A percentile compares a stretch with the other conserved stretches of the same genome.
Conservation (phyloP, 2,797 vertebrate species). For the Fistularia commersonii region DNA sequence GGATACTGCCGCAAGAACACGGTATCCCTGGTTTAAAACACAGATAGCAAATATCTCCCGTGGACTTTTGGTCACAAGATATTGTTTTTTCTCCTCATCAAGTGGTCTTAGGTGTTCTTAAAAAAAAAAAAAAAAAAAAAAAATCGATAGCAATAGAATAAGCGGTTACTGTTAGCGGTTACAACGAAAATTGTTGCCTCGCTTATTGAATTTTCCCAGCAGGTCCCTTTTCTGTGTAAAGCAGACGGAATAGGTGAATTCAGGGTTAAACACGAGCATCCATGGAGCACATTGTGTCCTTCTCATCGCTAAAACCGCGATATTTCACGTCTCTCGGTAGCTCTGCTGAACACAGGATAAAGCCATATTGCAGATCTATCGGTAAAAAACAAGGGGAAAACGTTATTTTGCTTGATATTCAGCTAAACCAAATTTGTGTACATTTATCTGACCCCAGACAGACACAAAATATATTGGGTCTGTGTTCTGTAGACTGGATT, state of each 20-base stretch:
- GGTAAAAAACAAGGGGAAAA: too few species aligned
- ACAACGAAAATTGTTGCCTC: constrained; percentile 41
- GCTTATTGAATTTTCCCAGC: constrained; percentile 59
- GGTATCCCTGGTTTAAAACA: constrained; percentile 47
- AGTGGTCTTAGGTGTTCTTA: constrained; percentile 35
- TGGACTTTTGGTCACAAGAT: constrained; percentile 47
- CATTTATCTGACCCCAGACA: too few species aligned
- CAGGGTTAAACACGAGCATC: constrained; percentile 32
- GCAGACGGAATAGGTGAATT: constrained; percentile 36
- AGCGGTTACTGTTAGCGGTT: constrained; percentile 34
- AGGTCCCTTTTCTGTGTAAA: constrained; percentile 39
- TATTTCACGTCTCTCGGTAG: too few species aligned
- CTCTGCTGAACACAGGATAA: not conserved
- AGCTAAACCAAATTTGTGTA: too few species aligned
- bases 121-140: constrained; percentile 42
- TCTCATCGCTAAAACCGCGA: not conserved
- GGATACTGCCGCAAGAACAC: constrained; percentile 28
- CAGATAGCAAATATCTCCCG: constrained; percentile 28
- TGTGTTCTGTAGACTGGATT: too few species aligned
- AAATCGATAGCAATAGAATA: constrained; percentile 67
- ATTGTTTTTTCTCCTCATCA: constrained; percentile 53
- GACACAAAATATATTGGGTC: too few species aligned
- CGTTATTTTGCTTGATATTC: too few species aligned
- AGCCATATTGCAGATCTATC: not conserved
- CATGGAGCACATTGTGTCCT: constrained; percentile 6